These are phyloP conservation scores for Invenusta paracnida DNA, from an alignment of 2,888 invertebrate genomes.

Conservation along the genomic window DNA sequence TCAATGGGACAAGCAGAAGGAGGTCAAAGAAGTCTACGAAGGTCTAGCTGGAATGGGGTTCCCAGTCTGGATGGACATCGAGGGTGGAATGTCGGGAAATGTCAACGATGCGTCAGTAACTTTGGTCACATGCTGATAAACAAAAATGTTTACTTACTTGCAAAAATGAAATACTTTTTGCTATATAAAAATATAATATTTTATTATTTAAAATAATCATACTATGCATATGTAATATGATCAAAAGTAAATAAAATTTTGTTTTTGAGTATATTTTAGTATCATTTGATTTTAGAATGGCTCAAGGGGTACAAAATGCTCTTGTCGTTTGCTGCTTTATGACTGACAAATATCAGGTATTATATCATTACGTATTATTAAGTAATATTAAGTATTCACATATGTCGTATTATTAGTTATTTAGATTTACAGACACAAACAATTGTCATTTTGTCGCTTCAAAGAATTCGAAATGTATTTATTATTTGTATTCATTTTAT, in stretches of 20 bases:
- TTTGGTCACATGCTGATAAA: too few relatives aligned
- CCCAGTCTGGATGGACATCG: conserved; percentile 38
- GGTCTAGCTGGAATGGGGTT: conserved; percentile 4
- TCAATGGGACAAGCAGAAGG: conserved; percentile 34
- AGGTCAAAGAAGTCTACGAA: conserved; percentile 31
- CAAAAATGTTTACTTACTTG: too few relatives aligned
- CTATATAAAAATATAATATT: not conserved
- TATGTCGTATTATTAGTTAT: too few relatives aligned
- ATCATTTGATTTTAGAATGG: conserved; percentile 36
- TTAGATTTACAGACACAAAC: too few relatives aligned
- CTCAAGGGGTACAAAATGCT: conserved; percentile 35
- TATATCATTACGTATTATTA: too few relatives aligned
- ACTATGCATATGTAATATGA: too few relatives aligned
- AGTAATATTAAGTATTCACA: too few relatives aligned
- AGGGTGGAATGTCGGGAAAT: conserved; percentile 38
- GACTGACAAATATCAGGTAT: conserved; percentile 37
- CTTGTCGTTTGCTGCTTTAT: conserved; percentile 36
- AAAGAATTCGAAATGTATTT: too few relatives aligned
- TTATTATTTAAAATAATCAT: not conserved
- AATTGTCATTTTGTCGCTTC: too few relatives aligned
- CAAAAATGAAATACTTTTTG: not conserved
- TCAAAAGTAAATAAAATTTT: too few relatives aligned
- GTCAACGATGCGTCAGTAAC: conserved; percentile 27
- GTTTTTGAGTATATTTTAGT: too few relatives aligned
- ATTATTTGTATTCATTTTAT: too few relatives aligned